A percentile compares a stretch with the other conserved stretches of the same genome.
Evolutionary conservation across 2,888 invertebrate species (phyloP).

Genomic region (Pachymerium ferrugineum): DNA sequence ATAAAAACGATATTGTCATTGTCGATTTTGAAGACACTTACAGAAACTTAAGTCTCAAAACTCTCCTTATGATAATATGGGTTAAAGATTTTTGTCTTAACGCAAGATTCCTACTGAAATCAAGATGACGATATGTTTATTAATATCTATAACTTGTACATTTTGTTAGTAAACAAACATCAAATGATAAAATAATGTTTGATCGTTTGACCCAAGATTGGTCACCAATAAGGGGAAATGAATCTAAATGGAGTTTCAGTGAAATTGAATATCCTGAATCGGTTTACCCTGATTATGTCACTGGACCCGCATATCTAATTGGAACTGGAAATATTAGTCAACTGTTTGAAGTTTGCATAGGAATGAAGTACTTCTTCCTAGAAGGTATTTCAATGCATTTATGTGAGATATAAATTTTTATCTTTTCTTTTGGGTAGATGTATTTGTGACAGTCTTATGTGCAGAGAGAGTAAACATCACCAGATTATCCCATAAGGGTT

Average conservation of each 20-base stretch:
- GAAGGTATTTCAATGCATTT: no score
- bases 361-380: no score
- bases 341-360: no score
- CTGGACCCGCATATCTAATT: no score
- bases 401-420: no score
- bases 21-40: background rate
- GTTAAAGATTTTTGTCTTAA: conserved; percentile 55
- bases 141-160: conserved; percentile 66
- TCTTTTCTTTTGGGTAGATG: background rate
- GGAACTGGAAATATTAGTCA: no score
- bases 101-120: conserved; percentile 70
- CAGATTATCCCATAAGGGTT: background rate
- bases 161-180: background rate
- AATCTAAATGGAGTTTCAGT: background rate
- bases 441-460: background rate
- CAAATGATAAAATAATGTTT: background rate
- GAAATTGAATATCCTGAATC: background rate
- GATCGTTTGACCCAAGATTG: background rate
- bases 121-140: conserved; percentile 87
- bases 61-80: background rate
- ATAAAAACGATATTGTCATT: background rate
- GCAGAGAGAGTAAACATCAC: background rate
- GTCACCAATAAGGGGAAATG: no score
- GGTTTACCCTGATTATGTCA: no score
- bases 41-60: background rate